Evolutionary conservation across 1,140 invertebrate species (phyloP), one percentile per base, ranked within the genome.

Genomic region (Drosophila bocki): DNA sequence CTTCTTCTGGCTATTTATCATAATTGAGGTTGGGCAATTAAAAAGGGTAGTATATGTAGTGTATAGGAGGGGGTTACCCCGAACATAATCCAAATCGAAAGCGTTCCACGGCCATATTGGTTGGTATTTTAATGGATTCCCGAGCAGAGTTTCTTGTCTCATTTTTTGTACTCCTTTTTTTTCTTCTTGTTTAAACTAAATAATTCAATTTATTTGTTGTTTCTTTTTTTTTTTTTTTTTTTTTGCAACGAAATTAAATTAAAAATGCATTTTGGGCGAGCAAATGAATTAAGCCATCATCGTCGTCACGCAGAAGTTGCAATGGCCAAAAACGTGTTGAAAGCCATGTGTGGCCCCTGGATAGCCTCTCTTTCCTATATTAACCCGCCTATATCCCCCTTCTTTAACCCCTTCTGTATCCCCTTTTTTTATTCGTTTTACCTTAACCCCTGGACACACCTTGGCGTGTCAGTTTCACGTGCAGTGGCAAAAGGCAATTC

Each of bases 401-500:
- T 8, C 17, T 15, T 7, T 15, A 15, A 39, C 37, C 17, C 42
- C 42, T 3, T 1, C 1, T 42, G 2, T 17, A 17, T 5, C 41
- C 6, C 9, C 50, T 35, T 6, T 1, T 1, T 13, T 0, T 17
- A 7, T 7, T 17, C 29, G n/a, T 33, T 33, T 19, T 5, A 15
- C n/a, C 51, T 19, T 41, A 63, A 59, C 61, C 53, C 61, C 29
- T 51, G 58, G 29, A 12, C 41, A 62, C 58, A 41, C 41, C 60
- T 80, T 88, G 85, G 84, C 84, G 84, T 88, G 84, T 84, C 84
- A 88, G 78, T 88, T 90, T 90, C 81, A 90, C 81, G 85, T 88
- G 85, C 85, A 90, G 78, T 88, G 85, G 85, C 85, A 90, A 88
- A 88, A 88, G 86, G 85, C 90, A 88, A 88, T 88, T 90, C 85